phyloP scores from a whole-genome alignment of 1,140 invertebrate genomes.

The Drosophila pachea region DNA sequence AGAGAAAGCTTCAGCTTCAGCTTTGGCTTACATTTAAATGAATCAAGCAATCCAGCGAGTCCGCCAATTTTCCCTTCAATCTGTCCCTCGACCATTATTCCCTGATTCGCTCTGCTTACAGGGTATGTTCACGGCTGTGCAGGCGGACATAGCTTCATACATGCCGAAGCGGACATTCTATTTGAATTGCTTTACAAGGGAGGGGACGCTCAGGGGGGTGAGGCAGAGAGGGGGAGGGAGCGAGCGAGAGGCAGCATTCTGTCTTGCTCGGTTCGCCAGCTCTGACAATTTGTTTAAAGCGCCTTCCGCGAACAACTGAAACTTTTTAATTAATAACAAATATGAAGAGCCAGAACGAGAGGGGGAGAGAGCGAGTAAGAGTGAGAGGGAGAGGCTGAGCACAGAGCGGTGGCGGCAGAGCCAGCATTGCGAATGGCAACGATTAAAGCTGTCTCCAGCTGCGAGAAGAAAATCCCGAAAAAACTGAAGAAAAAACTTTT shows the following conservation, averaged over 20 bases:
- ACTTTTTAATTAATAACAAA: conserved; percentile 78
- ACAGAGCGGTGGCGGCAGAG: background rate
- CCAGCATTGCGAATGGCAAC: conserved; percentile 20
- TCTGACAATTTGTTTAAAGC: conserved; percentile 68
- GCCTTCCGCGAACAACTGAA: conserved; percentile 53
- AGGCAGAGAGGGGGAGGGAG: background rate
- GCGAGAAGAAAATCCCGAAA: conserved; percentile 24
- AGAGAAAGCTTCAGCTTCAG: too few relatives aligned
- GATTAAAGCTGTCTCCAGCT: conserved; percentile 23
- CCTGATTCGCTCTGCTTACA: too few relatives aligned
- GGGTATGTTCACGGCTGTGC: too few relatives aligned
- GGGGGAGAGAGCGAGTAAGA: conserved; percentile 17
- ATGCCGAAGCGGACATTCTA: conserved; percentile 68
- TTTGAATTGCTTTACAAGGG: conserved; percentile 48
- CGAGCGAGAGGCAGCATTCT: background rate
- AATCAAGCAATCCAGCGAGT: too few relatives aligned
- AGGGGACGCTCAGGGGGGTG: too few relatives aligned
- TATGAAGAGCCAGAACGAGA: conserved; percentile 56
- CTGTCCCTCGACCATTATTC: too few relatives aligned
- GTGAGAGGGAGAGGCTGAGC: background rate
- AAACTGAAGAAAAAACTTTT: conserved; percentile 77
- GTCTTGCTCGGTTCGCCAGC: conserved; percentile 39
- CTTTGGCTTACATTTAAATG: too few relatives aligned
- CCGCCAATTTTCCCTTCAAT: too few relatives aligned
- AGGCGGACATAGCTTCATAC: too few relatives aligned